Evolutionary conservation across 2,797 vertebrate species (phyloP).

Genomic region (Pseudochirops cupreus): DNA sequence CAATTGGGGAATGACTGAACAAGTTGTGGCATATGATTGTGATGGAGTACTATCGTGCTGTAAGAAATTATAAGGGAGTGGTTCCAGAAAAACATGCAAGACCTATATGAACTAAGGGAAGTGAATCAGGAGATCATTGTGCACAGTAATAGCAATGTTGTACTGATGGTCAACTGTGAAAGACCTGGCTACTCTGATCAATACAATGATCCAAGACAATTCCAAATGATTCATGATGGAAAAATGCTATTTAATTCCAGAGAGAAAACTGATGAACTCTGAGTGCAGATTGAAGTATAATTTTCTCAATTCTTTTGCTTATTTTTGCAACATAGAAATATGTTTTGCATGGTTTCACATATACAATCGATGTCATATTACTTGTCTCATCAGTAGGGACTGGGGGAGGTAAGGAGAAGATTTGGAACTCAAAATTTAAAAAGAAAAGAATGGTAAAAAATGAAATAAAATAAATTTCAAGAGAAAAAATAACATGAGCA

Average conservation of each 20-base stretch:
- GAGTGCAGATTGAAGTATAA: not conserved
- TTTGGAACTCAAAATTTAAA: not conserved
- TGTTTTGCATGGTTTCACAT: not conserved
- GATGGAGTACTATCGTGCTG: not conserved
- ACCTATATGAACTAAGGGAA: not conserved
- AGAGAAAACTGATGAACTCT: not conserved
- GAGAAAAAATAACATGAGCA: not conserved
- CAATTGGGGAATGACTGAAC: not conserved
- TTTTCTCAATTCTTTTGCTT: not conserved
- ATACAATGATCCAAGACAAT: not conserved
- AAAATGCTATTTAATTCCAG: not conserved
- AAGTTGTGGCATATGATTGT: not conserved
- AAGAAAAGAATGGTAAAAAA: not conserved
- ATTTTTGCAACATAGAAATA: not conserved
- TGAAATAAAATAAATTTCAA: not conserved
- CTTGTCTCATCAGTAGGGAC: not conserved
- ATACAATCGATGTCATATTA: not conserved
- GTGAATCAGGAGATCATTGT: not conserved
- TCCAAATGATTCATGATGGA: not conserved
- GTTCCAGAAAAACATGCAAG: not conserved
- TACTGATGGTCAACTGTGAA: not conserved
- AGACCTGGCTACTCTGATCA: not conserved
- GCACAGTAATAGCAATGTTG: not conserved
- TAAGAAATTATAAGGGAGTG: not conserved
- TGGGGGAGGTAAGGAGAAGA: not conserved